phyloP scores from a whole-genome alignment of 2,888 invertebrate species.

The Drosophila recens region DNA sequence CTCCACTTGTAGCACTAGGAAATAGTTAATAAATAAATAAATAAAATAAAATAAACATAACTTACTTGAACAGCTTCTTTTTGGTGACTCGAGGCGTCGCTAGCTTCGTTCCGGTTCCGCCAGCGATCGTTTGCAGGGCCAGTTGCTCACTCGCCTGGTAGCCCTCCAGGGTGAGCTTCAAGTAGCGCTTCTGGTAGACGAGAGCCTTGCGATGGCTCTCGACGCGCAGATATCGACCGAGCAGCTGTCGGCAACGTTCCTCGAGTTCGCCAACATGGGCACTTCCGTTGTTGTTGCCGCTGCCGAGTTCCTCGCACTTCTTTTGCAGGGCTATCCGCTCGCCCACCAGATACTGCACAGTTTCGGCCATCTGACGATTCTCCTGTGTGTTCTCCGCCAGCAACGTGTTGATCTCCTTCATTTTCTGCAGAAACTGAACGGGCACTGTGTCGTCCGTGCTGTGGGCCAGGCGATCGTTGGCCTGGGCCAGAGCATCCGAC shows the following conservation, averaged over 20 bases:
- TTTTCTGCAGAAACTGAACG: conserved; percentile 84
- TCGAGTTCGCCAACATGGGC: conserved; percentile 78
- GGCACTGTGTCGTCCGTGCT: conserved; percentile 82
- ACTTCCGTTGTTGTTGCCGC: conserved; percentile 55
- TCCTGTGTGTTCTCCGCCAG: conserved; percentile 86
- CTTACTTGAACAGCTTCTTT: conserved; percentile 84
- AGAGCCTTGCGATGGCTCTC: conserved; percentile 95
- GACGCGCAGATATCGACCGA: conserved; percentile 90
- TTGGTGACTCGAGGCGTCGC: conserved; percentile 63
- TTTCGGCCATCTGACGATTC: conserved; percentile 86
- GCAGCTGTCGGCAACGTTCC: conserved; percentile 87
- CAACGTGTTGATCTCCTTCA: conserved; percentile 86
- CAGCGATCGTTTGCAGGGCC: conserved; percentile 68
- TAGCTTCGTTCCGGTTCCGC: conserved; percentile 5
- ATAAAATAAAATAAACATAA: no score
- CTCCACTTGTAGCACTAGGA: no score
- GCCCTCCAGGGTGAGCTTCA: conserved; percentile 88
- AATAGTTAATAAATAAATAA: no score
- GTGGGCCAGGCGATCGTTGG: conserved; percentile 69
- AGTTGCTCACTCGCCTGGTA: conserved; percentile 84
- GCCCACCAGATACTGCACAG: conserved; percentile 84
- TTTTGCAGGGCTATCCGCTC: conserved; percentile 86
- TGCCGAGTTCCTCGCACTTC: conserved; percentile 85
- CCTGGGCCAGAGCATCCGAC: conserved; percentile 82
- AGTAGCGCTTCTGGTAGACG: conserved; percentile 95